Evolutionary conservation across 2,888 invertebrate species (phyloP), one percentile per base, ranked within the genome.

Genomic region (Pachliopta kotzebuea): DNA sequence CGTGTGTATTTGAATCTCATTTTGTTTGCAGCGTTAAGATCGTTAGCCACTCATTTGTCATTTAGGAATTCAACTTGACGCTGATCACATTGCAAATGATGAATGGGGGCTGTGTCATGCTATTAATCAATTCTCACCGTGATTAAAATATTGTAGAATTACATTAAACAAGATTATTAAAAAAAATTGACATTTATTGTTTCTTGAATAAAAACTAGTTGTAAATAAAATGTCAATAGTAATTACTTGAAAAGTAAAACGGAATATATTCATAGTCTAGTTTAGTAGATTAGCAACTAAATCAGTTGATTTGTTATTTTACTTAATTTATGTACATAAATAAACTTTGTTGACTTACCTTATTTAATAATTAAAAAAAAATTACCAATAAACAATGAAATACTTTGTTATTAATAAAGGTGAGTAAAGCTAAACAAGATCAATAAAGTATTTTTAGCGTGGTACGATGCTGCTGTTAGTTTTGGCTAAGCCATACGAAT

Each of bases 71-170:
- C 67, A 56, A 64, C 66, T 63, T 69, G 71, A 70, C 77, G 79
- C 86, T 85, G 82, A 83, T 75, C 76, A 76, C 80, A 77, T 78
- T 76, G 85, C 84, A 83, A 85, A 82, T 83, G 82, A 81, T 80
- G 80, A 80, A 77, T 80, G 80, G 42, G n/a, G n/a, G 54, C 45
- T 24, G 21, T 54, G 54, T 54, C 54, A 55, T 55, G 37, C 56
- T 50, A n/a, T 60, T 20, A 56, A 56, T 56, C 54, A 54, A 21
- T 26, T 26, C 26, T 26, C 26, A 26, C 26, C 14, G 17, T 26
- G 54, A 54, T 54, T 21, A 23, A 54, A 54, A 54, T 23, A 26
- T 26, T 54, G 4, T 14, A 26, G 24, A 26, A 26, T 26, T 54
- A 23, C 23, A 21, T 54, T 26, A 26, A 54, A 45, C 45, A 45